Evolutionary conservation across 2,797 vertebrate genomes (phyloP).

Genomic region (Poeciliopsis presidionis): DNA sequence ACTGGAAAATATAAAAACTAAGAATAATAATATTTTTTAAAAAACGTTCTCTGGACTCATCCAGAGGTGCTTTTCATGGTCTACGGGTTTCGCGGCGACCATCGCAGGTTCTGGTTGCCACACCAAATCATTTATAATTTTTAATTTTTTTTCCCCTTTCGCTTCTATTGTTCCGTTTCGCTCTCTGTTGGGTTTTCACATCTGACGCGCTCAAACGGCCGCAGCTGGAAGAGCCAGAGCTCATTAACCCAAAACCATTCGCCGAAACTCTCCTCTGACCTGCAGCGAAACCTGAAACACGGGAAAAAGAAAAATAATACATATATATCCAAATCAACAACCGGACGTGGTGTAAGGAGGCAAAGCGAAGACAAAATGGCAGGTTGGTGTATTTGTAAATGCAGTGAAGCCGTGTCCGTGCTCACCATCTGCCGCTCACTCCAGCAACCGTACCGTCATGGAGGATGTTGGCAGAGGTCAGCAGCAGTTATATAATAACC

Average conservation of each 20-base stretch:
- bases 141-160: background rate
- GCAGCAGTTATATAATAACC: constrained; percentile 41
- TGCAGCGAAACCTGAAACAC: background rate
- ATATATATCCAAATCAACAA: background rate
- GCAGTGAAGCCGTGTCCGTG: background rate
- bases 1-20: background rate
- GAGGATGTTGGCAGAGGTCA: constrained; percentile 41
- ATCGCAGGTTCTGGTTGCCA: background rate
- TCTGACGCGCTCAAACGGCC: background rate
- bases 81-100: background rate
- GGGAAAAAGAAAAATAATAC: background rate
- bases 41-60: background rate
- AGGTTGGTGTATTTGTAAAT: background rate
- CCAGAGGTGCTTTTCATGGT: background rate
- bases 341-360: background rate
- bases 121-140: background rate
- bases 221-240: background rate
- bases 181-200: background rate
- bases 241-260: background rate
- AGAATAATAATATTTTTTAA: background rate
- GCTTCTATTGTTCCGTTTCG: background rate
- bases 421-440: constrained; percentile 1
- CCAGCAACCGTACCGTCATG: constrained; percentile 7
- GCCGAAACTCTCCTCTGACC: background rate
- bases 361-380: background rate